phyloP scores from a whole-genome alignment of 1,140 invertebrate genomes.

The Gonatopus flavifemur region DNA sequence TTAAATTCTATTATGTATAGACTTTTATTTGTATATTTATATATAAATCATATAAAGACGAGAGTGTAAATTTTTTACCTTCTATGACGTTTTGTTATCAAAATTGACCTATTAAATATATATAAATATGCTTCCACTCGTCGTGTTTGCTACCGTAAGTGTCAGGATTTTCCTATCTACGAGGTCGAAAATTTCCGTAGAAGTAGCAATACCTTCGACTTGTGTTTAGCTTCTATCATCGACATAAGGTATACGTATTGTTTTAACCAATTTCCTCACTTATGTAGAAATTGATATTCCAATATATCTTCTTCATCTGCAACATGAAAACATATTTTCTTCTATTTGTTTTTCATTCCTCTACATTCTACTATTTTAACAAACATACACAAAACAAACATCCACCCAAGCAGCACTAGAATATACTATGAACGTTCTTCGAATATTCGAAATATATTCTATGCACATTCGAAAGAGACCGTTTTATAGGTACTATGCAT shows the following conservation, averaged over 20 bases:
- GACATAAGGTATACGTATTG: slow-evolving; percentile 25
- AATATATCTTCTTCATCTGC: slow-evolving; percentile 51
- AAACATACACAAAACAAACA: no score
- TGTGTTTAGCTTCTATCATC: slow-evolving; percentile 13
- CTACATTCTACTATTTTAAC: background rate
- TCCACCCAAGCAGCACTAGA: no score
- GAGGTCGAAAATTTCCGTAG: slow-evolving; percentile 28
- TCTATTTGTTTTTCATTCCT: background rate
- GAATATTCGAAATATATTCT: no score
- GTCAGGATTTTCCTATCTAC: slow-evolving; percentile 30
- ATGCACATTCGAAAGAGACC: no score
- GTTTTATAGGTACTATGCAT: no score
- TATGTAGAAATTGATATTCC: slow-evolving; percentile 52
- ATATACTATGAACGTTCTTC: no score
- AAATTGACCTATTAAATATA: slow-evolving; percentile 53
- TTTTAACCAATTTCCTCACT: slow-evolving; percentile 39
- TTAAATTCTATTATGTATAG: slow-evolving; percentile 33
- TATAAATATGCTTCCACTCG: slow-evolving; percentile 45
- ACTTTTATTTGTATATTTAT: no score
- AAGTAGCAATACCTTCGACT: slow-evolving; percentile 29
- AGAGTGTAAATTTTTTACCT: slow-evolving; percentile 31
- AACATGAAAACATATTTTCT: slow-evolving; percentile 18
- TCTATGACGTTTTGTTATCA: slow-evolving; percentile 46
- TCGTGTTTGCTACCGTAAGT: slow-evolving; percentile 31
- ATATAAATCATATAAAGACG: slow-evolving; percentile 29